Evolutionary conservation across 53 echinoderm and acorn worm genomes (phyloP).

Genomic region (Patiria pectinifera): DNA sequence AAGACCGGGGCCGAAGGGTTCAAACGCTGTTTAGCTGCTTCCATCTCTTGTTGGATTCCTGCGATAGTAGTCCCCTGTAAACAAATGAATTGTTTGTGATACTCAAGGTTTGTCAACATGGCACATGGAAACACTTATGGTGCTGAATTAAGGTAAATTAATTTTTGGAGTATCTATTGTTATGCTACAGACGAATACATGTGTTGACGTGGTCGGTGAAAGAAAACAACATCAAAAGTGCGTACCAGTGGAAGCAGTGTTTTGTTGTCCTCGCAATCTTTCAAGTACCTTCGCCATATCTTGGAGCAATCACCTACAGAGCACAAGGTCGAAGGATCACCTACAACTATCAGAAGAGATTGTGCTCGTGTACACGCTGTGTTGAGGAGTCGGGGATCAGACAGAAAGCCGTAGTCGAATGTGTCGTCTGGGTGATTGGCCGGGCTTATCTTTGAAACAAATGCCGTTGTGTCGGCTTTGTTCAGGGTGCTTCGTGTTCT

Average conservation of each 20-base stretch:
- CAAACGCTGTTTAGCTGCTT: slow-evolving; percentile 72
- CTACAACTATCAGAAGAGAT: slow-evolving; percentile 76
- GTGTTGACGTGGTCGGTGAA: background rate
- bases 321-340: slow-evolving; percentile 74
- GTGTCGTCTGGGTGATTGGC: slow-evolving; percentile 62
- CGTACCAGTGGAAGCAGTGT: slow-evolving; percentile 47
- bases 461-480: background rate
- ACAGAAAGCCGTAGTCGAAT: slow-evolving; percentile 74
- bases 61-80: slow-evolving; percentile 68
- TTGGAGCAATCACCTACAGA: slow-evolving; percentile 75
- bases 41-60: slow-evolving; percentile 74
- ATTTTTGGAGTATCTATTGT: no score
- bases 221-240: background rate
- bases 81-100: slow-evolving; percentile 4
- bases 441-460: slow-evolving; percentile 7
- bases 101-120: no score
- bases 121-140: no score
- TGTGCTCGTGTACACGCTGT: slow-evolving; percentile 81
- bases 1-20: slow-evolving; percentile 71
- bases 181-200: no score
- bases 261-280: slow-evolving; percentile 58
- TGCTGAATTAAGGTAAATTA: no score
- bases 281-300: slow-evolving; percentile 75
- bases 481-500: slow-evolving; percentile 68
- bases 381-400: slow-evolving; percentile 73